phyloP scores from a whole-genome alignment of 2,113 vertebrate species.

The Variabilichromis moorii region DNA sequence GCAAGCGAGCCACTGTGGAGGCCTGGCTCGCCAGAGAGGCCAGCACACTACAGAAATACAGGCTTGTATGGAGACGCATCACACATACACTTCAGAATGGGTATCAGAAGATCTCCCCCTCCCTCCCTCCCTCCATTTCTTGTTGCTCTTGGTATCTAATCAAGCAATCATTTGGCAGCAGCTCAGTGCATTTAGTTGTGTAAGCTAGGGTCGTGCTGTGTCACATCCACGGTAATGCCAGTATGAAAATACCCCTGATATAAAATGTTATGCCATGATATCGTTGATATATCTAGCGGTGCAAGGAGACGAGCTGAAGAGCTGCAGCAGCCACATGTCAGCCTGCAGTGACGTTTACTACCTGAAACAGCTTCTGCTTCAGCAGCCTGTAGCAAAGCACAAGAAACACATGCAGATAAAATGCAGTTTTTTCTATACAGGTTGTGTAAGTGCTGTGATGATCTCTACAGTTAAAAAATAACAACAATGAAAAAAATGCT shows the following conservation, averaged over 20 bases:
- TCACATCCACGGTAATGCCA: background rate
- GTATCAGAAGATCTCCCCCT: background rate
- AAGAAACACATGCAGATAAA: background rate
- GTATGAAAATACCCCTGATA: background rate
- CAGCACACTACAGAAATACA: constrained; percentile 88
- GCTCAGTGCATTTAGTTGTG: background rate
- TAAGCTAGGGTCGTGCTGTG: background rate
- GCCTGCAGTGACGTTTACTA: background rate
- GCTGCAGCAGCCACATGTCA: background rate
- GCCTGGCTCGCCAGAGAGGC: constrained; percentile 79
- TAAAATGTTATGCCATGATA: background rate
- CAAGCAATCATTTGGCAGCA: background rate
- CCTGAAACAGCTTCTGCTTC: background rate
- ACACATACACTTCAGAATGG: background rate
- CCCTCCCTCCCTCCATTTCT: background rate
- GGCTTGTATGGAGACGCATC: constrained; percentile 70
- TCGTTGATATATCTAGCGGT: background rate
- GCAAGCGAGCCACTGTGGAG: constrained; percentile 74
- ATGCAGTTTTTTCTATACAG: background rate
- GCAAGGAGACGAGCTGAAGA: background rate
- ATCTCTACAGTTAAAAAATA: background rate
- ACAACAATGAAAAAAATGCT: background rate
- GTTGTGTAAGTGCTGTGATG: background rate
- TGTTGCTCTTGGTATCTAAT: background rate
- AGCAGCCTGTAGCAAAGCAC: background rate